Evolutionary conservation across 2,113 vertebrate species (phyloP).

Genomic region (Riparia riparia): DNA sequence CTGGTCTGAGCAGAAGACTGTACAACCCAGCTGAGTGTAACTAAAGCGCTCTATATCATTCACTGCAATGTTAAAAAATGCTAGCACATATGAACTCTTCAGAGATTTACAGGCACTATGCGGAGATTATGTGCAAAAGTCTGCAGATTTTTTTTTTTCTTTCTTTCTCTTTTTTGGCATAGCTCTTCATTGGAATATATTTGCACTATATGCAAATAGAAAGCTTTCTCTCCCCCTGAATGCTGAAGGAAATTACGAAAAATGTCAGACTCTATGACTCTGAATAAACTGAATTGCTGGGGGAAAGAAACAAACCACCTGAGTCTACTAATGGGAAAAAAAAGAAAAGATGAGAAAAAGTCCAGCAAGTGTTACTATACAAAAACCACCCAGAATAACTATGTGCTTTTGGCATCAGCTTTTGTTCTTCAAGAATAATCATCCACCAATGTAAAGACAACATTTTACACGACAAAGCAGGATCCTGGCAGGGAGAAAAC

Average conservation of each 20-base stretch:
- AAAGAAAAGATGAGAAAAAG: conserved; percentile 33
- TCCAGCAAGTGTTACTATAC: conserved; percentile 34
- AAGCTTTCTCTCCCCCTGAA: conserved; percentile 68
- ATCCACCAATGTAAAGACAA: conserved; percentile 47
- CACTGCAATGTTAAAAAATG: conserved; percentile 11
- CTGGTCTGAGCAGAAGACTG: not conserved
- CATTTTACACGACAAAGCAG: not conserved
- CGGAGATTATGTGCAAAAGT: conserved; percentile 78
- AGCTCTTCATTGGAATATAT: conserved; percentile 44
- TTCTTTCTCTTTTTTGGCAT: not conserved
- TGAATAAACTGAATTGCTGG: conserved; percentile 33
- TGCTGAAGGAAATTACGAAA: conserved; percentile 63
- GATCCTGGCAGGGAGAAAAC: conserved; percentile 13
- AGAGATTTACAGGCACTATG: conserved; percentile 75
- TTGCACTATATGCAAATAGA: conserved; percentile 79
- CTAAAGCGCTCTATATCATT: conserved; percentile 3
- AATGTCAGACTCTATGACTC: conserved; percentile 25
- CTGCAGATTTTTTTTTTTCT: conserved; percentile 54
- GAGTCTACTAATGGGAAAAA: conserved; percentile 44
- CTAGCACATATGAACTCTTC: not conserved
- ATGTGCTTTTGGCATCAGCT: conserved; percentile 20
- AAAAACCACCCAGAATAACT: conserved; percentile 59
- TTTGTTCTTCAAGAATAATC: conserved; percentile 70
- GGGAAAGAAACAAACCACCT: not conserved
- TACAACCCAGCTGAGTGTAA: not conserved